Percentiles rank a stretch among this genome's conserved stretches.
These are phyloP conservation scores for Drymodes brunneopygia DNA, from an alignment of 2,113 vertebrate species.

Conservation along the genomic window DNA sequence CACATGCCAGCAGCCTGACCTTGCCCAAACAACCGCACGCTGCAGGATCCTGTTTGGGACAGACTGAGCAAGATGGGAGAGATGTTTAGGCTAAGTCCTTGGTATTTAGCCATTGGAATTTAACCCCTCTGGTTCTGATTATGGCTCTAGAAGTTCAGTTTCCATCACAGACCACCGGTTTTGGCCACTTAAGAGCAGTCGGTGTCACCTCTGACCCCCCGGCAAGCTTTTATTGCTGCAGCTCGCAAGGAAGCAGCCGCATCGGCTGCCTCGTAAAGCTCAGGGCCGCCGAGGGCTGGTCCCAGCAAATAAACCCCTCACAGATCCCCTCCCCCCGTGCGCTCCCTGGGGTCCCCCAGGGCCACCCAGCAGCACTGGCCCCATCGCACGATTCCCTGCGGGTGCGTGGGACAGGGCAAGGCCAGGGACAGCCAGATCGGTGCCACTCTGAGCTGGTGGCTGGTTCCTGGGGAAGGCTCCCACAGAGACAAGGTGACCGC, in stretches of 20 bases:
- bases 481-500: no score
- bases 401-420: background rate
- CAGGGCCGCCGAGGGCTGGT: background rate
- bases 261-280: constrained; percentile 17
- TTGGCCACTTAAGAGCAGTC: constrained; percentile 31
- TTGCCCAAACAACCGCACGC: background rate
- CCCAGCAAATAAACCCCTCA: background rate
- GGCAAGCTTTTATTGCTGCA: constrained; percentile 7
- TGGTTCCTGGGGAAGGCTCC: background rate
- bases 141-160: constrained; percentile 48
- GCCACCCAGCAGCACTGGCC: background rate
- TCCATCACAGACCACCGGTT: constrained; percentile 13
- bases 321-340: rapidly evolving
- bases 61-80: background rate
- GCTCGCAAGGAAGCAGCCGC: background rate
- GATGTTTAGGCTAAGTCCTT: constrained; percentile 51
- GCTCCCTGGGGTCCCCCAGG: background rate
- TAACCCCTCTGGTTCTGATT: constrained; percentile 48
- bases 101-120: background rate
- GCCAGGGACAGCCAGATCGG: background rate
- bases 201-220: constrained; percentile 17
- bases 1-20: background rate
- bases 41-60: constrained; percentile 33
- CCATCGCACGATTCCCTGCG: rapidly evolving
- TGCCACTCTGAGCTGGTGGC: background rate